A percentile compares a stretch with the other conserved stretches of the same genome.
phyloP scores from a whole-genome alignment of 2,888 invertebrate genomes.

The Odontocolon sp. region DNA sequence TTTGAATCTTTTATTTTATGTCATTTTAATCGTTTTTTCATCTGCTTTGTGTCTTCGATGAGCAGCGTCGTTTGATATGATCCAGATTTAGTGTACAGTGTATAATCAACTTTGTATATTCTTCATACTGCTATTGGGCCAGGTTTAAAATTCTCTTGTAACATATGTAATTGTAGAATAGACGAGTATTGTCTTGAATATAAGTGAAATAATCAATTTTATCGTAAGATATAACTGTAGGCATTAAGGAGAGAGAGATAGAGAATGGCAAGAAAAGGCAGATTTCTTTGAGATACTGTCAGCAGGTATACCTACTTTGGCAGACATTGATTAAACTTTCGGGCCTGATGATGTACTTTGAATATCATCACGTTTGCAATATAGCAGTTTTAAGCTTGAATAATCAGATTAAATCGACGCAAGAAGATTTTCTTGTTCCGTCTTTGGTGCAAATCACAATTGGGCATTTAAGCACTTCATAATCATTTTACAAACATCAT shows the following conservation, averaged over 20 bases:
- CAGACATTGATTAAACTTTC: constrained; percentile 75
- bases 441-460: constrained; percentile 58
- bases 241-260: constrained; percentile 69
- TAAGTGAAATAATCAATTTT: constrained; percentile 64
- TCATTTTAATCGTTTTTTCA: too few species aligned
- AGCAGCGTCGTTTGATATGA: constrained; percentile 49
- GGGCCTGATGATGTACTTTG: constrained; percentile 58
- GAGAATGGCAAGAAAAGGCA: constrained; percentile 70
- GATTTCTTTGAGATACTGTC: constrained; percentile 68
- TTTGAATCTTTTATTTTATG: constrained; percentile 29
- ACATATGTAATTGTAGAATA: constrained; percentile 75
- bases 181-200: constrained; percentile 70
- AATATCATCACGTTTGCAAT: constrained; percentile 61
- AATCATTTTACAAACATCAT: constrained; percentile 41
- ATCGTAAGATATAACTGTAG: constrained; percentile 60
- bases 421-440: constrained; percentile 37
- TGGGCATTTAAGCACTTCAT: constrained; percentile 65
- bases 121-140: constrained; percentile 69
- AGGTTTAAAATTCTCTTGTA: constrained; percentile 74
- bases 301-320: constrained; percentile 76
- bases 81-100: constrained; percentile 74
- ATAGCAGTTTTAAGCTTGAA: constrained; percentile 50
- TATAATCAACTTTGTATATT: constrained; percentile 69
- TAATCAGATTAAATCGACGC: constrained; percentile 24
- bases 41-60: constrained; percentile 36